Base-by-base conservation (phyloP, 2,888 invertebrate species). In the Callinectes sapidus region DNA sequence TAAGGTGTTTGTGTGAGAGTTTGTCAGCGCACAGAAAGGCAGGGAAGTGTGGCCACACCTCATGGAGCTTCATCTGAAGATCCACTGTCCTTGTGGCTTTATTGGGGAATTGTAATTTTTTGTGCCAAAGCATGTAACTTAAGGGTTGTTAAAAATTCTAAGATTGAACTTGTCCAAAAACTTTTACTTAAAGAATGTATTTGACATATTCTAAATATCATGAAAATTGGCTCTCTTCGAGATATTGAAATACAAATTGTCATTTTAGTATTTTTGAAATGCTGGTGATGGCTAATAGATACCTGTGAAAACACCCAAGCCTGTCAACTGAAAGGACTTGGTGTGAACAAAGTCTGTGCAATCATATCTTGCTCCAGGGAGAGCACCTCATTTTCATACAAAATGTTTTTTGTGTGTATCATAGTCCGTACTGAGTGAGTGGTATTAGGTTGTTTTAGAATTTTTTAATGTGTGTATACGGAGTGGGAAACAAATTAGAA, bases 381-480 rank as follows among this genome's bases (percentile, higher is more conserved):
- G 61, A 55, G 32, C 71, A 66, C 91, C 91, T 91, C 91, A 91
- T 5, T 91, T 86, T 92, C 89, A 88, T 91, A 89, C 89, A 88
- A 48, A 54, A 55, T 87, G 81, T 89, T 91, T 91, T 88, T 66
- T 77, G 85, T 89, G 85, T 92, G 92, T 92, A 39, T 92, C 92
- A 92, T 89, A 92, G 92, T 89, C 85, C 54, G 89, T 39, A 66
- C 86, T 89, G 92, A 87, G 42, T 92, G 92, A 92, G 92, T 92
- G 92, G 85, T 81, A 92, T 86, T 91, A 91, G 89, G 89, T 89
- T 89, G 89, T 92, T 89, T 89, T 89, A 89, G 89, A 85, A 23
- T 89, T 87, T 92, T 92, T 89, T 86, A 86, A 89, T 89, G 89
- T 92, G 92, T 92, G 89, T 92, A 89, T 92, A 92, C 87, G 85